phyloP scores from a whole-genome alignment of 2,888 invertebrate species.

The Campopleginae sp. region DNA sequence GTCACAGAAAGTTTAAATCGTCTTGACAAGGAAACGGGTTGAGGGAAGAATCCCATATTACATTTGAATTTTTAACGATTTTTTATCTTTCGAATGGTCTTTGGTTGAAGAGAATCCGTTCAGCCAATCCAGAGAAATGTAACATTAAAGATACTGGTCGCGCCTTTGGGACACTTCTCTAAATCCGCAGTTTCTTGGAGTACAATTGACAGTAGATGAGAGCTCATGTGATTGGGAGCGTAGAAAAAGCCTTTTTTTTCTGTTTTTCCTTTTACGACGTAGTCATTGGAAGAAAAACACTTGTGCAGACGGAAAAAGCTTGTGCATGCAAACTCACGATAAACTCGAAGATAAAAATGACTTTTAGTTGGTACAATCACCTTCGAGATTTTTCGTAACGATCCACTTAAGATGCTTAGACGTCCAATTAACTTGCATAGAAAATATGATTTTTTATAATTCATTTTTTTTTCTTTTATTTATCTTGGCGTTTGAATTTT shows the following conservation, averaged over 20 bases:
- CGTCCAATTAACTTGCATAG: conserved; percentile 16
- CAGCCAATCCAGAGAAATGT: too few species aligned
- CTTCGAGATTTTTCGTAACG: conserved; percentile 27
- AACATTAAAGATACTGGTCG: too few species aligned
- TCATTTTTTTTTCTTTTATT: conserved; percentile 29
- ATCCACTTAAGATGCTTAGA: conserved; percentile 38
- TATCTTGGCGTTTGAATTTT: conserved; percentile 74
- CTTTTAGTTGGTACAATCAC: conserved; percentile 28
- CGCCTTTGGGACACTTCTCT: too few species aligned
- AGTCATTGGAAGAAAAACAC: conserved; percentile 40
- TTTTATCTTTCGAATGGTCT: too few species aligned
- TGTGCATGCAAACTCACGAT: conserved; percentile 84
- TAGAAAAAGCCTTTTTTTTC: conserved; percentile 62
- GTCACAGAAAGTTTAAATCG: too few species aligned
- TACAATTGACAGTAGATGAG: conserved; percentile 39
- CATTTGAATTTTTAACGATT: too few species aligned
- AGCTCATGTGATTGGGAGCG: conserved; percentile 45
- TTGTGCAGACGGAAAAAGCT: conserved; percentile 77
- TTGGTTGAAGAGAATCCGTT: too few species aligned
- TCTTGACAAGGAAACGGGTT: too few species aligned
- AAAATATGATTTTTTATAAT: conserved; percentile 57
- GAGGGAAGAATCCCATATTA: too few species aligned
- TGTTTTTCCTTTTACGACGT: conserved; percentile 41
- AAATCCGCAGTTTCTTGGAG: too few species aligned
- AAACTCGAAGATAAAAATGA: conserved; percentile 25